phyloP scores from a whole-genome alignment of 2,888 invertebrate species.

The Hirtodrosophila trivittata region DNA sequence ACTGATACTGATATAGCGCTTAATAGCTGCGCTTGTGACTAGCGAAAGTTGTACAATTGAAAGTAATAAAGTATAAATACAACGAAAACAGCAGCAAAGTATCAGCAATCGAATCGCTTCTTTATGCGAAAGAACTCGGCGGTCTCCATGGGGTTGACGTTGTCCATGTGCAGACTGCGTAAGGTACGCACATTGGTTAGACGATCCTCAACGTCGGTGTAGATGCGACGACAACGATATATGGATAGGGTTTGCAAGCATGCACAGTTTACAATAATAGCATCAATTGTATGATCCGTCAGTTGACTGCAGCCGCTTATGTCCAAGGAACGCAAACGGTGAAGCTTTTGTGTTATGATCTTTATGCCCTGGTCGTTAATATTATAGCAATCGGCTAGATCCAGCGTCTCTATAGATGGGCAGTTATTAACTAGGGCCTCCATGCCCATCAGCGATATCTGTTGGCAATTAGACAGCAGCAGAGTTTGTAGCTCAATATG shows the following conservation, averaged over 20 bases:
- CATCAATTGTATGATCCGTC: conserved; percentile 85
- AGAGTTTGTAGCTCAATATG: conserved; percentile 87
- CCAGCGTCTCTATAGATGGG: conserved; percentile 88
- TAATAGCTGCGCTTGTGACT: too few relatives aligned
- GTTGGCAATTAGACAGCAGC: conserved; percentile 88
- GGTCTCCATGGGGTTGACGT: conserved; percentile 77
- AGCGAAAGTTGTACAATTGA: conserved; percentile 82
- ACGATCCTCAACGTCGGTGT: conserved; percentile 81
- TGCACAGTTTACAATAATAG: conserved; percentile 84
- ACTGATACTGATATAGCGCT: too few relatives aligned
- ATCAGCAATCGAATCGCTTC: conserved; percentile 83
- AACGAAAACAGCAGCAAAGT: conserved; percentile 82
- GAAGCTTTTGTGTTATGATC: conserved; percentile 84
- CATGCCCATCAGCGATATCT: conserved; percentile 88
- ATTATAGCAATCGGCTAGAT: conserved; percentile 88
- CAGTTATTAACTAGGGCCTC: conserved; percentile 87
- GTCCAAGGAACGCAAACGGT: conserved; percentile 78
- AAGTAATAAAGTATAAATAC: conserved; percentile 82
- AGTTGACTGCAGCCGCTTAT: conserved; percentile 85
- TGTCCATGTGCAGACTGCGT: conserved; percentile 80
- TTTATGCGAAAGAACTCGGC: conserved; percentile 81
- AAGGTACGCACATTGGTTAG: conserved; percentile 76
- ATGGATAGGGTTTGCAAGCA: conserved; percentile 83
- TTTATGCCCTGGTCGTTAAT: conserved; percentile 87
- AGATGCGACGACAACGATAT: conserved; percentile 82